Evolutionary conservation across 2,797 vertebrate genomes (phyloP).

Genomic region (Streptopelia turtur): DNA sequence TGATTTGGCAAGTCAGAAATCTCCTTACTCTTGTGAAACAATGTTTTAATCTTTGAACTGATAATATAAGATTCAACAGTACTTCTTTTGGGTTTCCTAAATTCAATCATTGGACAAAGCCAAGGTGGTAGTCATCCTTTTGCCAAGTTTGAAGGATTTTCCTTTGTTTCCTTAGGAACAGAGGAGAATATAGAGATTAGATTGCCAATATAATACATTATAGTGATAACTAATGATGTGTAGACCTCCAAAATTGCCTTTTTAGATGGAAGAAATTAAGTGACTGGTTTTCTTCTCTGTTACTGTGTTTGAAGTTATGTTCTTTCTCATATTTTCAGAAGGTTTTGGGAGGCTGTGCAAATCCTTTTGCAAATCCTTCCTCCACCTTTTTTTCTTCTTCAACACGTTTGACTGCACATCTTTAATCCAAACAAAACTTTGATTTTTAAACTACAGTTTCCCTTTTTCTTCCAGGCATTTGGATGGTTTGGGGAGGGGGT

Average conservation of each 20-base stretch:
- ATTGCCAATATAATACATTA: not conserved
- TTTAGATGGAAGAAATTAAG: not conserved
- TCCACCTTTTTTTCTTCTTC: not conserved
- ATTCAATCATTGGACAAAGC: not conserved
- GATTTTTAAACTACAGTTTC: not conserved
- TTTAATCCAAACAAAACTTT: not conserved
- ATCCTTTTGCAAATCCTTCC: not conserved
- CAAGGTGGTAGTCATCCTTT: not conserved
- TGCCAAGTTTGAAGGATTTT: not conserved
- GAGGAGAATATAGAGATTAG: not conserved
- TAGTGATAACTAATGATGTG: not conserved
- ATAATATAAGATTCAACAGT: not conserved
- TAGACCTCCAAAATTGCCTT: not conserved
- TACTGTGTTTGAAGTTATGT: not conserved
- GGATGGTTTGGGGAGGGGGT: not conserved
- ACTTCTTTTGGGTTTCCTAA: not conserved
- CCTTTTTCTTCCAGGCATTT: not conserved
- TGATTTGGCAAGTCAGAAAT: not conserved
- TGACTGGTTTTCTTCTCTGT: not conserved
- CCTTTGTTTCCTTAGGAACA: not conserved
- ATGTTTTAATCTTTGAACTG: not conserved
- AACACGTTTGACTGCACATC: not conserved
- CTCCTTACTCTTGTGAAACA: not conserved
- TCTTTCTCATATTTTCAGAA: not conserved
- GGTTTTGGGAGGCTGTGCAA: not conserved